Conservation (phyloP, 2,113 vertebrate genomes). For the Antechinus stuartii region DNA sequence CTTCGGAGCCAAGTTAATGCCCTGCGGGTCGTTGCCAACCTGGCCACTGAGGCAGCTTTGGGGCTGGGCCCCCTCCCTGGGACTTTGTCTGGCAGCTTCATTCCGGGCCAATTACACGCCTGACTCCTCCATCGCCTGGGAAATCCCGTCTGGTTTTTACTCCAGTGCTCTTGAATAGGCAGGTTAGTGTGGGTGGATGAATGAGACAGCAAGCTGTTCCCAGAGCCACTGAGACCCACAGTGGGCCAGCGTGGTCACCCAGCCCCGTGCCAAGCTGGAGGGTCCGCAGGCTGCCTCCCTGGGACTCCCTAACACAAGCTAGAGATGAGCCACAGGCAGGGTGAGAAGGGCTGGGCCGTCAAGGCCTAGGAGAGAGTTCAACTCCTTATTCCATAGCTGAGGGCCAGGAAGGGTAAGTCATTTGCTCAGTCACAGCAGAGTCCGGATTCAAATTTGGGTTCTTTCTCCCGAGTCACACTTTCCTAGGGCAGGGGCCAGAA, state of each 20-base stretch:
- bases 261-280: neutral
- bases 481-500: neutral
- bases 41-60: neutral
- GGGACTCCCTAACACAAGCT: neutral
- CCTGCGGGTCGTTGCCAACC: neutral
- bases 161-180: slow-evolving; percentile 62
- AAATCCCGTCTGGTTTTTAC: slow-evolving; percentile 70
- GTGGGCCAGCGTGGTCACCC: neutral
- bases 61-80: neutral
- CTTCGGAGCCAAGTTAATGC: neutral
- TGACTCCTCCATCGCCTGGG: neutral
- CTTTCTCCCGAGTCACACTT: neutral
- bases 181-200: slow-evolving; percentile 31
- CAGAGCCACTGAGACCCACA: slow-evolving; percentile 29
- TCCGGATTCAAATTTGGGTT: neutral
- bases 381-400: neutral
- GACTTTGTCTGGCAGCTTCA: slow-evolving; percentile 27
- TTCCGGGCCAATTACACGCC: neutral
- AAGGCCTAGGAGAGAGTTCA: neutral
- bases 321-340: neutral
- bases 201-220: slow-evolving; percentile 26
- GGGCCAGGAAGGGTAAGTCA: neutral
- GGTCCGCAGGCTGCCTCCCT: neutral
- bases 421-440: neutral
- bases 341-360: neutral